Evolutionary conservation across 1,140 invertebrate species (phyloP).

Genomic region (Teleogryllus occipitalis): DNA sequence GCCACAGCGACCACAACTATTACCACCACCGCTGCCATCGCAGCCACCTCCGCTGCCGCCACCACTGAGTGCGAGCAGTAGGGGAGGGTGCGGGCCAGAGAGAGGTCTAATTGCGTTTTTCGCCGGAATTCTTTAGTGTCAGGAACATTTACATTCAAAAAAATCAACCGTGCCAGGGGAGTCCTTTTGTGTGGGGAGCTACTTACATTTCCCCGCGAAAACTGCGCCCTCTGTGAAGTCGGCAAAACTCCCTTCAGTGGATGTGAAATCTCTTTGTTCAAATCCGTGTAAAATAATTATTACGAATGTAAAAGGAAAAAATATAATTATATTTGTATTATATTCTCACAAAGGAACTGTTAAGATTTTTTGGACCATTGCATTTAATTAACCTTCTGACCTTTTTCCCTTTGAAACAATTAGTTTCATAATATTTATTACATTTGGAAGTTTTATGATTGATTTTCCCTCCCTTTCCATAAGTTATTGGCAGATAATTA

Average conservation of each 20-base stretch:
- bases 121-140: neutral
- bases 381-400: neutral
- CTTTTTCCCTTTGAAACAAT: too few relatives aligned
- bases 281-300: neutral
- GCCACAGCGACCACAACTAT: too few relatives aligned
- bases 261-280: neutral
- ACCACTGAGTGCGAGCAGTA: too few relatives aligned
- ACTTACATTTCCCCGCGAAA: neutral
- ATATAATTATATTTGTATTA: neutral
- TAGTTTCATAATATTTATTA: too few relatives aligned
- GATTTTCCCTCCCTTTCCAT: too few relatives aligned
- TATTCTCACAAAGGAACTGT: neutral
- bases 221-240: neutral
- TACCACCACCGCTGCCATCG: too few relatives aligned
- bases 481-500: too few relatives aligned
- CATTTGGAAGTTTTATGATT: too few relatives aligned
- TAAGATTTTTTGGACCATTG: neutral
- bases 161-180: neutral
- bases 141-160: neutral
- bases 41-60: too few relatives aligned
- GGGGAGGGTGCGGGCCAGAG: neutral
- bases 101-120: conserved; percentile 1
- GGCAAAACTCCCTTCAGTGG: neutral
- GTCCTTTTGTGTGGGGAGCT: neutral
- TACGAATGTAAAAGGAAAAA: neutral